Evolutionary conservation across 2,113 vertebrate species (phyloP), one percentile per base, ranked within the genome.

Genomic region (Stigmatopora argus): DNA sequence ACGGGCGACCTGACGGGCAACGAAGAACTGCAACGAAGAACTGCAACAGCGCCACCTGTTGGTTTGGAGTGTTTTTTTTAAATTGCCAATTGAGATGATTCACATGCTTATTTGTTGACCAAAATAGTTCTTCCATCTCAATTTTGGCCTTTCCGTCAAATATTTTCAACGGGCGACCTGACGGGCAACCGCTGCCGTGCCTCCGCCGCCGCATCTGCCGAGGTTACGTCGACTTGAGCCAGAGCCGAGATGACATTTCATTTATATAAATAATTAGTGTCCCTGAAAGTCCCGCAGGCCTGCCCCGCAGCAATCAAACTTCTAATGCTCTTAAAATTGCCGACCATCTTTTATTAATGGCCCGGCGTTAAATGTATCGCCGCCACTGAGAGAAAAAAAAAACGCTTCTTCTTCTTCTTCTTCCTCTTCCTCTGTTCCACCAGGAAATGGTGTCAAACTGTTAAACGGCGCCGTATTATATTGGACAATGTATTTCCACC

Each of bases 261-360:
- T 88, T 89, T 86, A 83, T 89, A 90, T 88, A 88, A 90, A 90
- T 90, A 90, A 90, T 90, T 87, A 85, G 73, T 88, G 81, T 12
- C 65, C 83, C 83, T 84, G 85, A 82, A 87, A 84, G 84, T 90
- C 87, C 86, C 88, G 78, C 31, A 83, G 83, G 89, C 85, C 78
- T 85, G 81, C 81, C 85, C 87, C 15, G 67, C 77, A 90, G 89
- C 86, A 90, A 89, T 90, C 87, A 88, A 87, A 89, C 84, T 87
- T 89, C 88, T 88, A 87, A 89, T 90, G 89, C 87, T 90, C 87
- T 88, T 87, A 90, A 89, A 88, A 86, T 89, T 87, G 82, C 78
- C 83, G 75, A 62, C 69, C 84, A 90, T 90, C 71, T 88, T 88
- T 89, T 90, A 90, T 90, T 90, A 83, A 90, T 89, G 73, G 70